Conservation (phyloP, 2,888 invertebrate genomes). For the Octodonta nipae region DNA sequence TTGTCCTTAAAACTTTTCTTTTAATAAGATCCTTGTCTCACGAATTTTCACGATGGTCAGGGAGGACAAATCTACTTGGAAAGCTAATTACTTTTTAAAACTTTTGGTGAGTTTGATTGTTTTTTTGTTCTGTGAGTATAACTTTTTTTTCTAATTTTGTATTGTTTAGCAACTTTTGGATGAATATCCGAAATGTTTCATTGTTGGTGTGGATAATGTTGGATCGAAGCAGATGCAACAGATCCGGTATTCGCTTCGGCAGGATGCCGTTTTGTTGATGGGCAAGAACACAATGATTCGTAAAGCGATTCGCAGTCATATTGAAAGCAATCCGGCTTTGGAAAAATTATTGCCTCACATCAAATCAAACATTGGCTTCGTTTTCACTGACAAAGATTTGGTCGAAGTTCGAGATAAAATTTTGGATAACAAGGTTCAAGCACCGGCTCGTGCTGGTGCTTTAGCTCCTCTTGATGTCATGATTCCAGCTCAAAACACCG, state of each 20-base stretch:
- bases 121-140: not conserved
- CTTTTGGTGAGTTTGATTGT: slow-evolving; percentile 66
- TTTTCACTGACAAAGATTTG: slow-evolving; percentile 91
- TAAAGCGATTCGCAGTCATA: slow-evolving; percentile 93
- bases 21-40: too few species aligned
- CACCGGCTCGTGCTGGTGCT: slow-evolving; percentile 94
- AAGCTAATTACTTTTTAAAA: slow-evolving; percentile 92
- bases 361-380: slow-evolving; percentile 95
- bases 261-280: slow-evolving; percentile 85
- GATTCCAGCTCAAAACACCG: slow-evolving; percentile 98
- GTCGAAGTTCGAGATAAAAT: slow-evolving; percentile 82
- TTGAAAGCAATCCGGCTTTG: slow-evolving; percentile 83
- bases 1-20: too few species aligned
- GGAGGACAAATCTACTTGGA: slow-evolving; percentile 99
- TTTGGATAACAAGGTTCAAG: slow-evolving; percentile 91
- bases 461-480: slow-evolving; percentile 90
- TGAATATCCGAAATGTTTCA: slow-evolving; percentile 98
- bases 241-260: slow-evolving; percentile 75
- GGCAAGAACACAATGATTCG: slow-evolving; percentile 99
- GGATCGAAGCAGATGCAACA: slow-evolving; percentile 99
- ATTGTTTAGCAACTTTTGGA: slow-evolving; percentile 77
- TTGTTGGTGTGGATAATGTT: slow-evolving; percentile 99
- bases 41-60: slow-evolving; percentile 99
- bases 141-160: slow-evolving; percentile 29
- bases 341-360: slow-evolving; percentile 93